These are phyloP conservation scores for Euspilapteryx auroguttella DNA, from an alignment of 2,888 invertebrate species.

Conservation along the genomic window DNA sequence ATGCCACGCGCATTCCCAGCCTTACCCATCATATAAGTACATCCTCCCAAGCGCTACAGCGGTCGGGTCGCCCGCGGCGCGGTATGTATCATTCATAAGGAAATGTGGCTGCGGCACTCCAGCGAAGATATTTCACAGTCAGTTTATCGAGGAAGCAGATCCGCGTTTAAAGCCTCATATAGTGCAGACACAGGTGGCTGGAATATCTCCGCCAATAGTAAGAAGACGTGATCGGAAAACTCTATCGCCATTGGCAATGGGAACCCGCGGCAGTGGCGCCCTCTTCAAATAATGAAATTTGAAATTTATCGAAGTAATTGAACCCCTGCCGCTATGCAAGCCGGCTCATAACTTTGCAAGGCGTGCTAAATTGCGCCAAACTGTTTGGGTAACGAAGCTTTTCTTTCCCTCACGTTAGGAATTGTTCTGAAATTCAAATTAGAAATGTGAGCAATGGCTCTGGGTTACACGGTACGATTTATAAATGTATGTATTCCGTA, in stretches of 20 bases:
- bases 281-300: conserved; percentile 58
- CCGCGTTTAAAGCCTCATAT: conserved; percentile 54
- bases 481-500: too few species aligned
- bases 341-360: conserved; percentile 10
- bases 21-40: too few species aligned
- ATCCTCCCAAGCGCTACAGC: too few species aligned
- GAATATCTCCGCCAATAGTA: conserved; percentile 55
- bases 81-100: conserved; percentile 56
- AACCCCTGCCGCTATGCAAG: conserved; percentile 31
- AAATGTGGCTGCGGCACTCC: conserved; percentile 35
- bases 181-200: conserved; percentile 53
- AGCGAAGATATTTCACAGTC: conserved; percentile 52
- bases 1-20: too few species aligned
- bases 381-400: background rate
- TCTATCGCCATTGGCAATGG: conserved; percentile 45
- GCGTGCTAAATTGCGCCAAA: background rate
- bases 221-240: conserved; percentile 54
- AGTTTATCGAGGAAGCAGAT: conserved; percentile 50
- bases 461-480: too few species aligned
- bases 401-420: background rate
- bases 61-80: conserved; percentile 17
- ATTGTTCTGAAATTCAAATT: too few species aligned
- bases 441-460: too few species aligned
- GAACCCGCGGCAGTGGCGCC: conserved; percentile 18
- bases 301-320: conserved; percentile 52